These are phyloP conservation scores for Microplitis demolitor DNA, from an alignment of 1,140 invertebrate genomes.

Conservation along the genomic window DNA sequence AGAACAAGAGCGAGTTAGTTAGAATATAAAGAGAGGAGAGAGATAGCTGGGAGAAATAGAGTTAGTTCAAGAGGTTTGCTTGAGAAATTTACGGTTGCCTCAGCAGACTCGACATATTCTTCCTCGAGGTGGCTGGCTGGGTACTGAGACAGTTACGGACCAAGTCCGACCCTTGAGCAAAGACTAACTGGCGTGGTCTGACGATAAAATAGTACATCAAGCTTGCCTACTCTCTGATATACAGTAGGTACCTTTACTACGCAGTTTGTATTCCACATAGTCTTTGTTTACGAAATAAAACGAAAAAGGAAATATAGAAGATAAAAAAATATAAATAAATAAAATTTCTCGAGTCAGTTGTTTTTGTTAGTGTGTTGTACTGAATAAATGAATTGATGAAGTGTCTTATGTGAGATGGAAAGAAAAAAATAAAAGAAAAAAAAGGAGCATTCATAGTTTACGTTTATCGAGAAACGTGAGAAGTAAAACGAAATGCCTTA, in stretches of 20 bases:
- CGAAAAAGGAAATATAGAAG: neutral
- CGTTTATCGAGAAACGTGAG: constrained; percentile 14
- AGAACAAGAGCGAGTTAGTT: neutral
- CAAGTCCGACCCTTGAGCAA: constrained; percentile 51
- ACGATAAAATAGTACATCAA: constrained; percentile 53
- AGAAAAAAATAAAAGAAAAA: neutral
- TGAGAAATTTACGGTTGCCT: constrained; percentile 34
- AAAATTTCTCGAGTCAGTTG: neutral
- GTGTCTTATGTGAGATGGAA: neutral
- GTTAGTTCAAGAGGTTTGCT: constrained; percentile 29
- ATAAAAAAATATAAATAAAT: neutral
- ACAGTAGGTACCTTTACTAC: neutral
- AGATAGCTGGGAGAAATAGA: neutral
- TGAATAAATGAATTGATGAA: constrained; percentile 16
- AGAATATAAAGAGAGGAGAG: neutral
- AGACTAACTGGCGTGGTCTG: constrained; percentile 50
- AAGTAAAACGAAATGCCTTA: neutral
- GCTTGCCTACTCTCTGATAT: constrained; percentile 11
- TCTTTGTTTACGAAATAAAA: neutral
- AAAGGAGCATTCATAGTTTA: neutral
- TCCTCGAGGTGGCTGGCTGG: constrained; percentile 29
- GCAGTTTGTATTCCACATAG: neutral
- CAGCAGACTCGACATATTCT: constrained; percentile 39
- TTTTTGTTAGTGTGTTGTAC: neutral
- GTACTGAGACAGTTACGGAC: constrained; percentile 47